Evolutionary conservation across 2,888 invertebrate genomes (phyloP).

Genomic region (Marronus borbonicus): DNA sequence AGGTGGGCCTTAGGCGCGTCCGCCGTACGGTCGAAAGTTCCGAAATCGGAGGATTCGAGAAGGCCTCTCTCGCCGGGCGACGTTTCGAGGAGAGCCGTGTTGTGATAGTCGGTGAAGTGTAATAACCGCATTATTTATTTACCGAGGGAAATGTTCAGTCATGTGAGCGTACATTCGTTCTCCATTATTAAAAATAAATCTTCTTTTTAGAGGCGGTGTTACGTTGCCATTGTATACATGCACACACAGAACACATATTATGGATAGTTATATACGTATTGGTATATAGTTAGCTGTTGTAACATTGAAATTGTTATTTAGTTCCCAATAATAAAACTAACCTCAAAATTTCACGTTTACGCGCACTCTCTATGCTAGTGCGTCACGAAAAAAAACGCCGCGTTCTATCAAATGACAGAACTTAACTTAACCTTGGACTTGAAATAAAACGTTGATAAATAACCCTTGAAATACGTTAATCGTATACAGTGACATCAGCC

Average conservation of each 20-base stretch:
- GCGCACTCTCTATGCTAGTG: too few species aligned
- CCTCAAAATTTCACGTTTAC: too few species aligned
- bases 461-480: too few species aligned
- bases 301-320: too few species aligned
- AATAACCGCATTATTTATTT: constrained; percentile 71
- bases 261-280: too few species aligned
- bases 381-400: too few species aligned
- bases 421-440: too few species aligned
- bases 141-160: constrained; percentile 66
- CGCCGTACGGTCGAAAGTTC: constrained; percentile 36
- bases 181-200: constrained; percentile 70
- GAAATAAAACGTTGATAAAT: too few species aligned
- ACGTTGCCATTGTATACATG: constrained; percentile 38
- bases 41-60: constrained; percentile 35
- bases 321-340: too few species aligned
- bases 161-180: constrained; percentile 65
- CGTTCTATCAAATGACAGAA: too few species aligned
- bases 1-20: constrained; percentile 19
- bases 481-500: too few species aligned
- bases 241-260: neutral
- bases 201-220: constrained; percentile 57
- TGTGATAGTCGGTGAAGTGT: constrained; percentile 67
- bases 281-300: too few species aligned
- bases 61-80: constrained; percentile 22
- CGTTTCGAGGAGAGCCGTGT: constrained; percentile 47